Base-by-base conservation (phyloP, 1,140 invertebrate genomes). In the Triops longicaudatus region DNA sequence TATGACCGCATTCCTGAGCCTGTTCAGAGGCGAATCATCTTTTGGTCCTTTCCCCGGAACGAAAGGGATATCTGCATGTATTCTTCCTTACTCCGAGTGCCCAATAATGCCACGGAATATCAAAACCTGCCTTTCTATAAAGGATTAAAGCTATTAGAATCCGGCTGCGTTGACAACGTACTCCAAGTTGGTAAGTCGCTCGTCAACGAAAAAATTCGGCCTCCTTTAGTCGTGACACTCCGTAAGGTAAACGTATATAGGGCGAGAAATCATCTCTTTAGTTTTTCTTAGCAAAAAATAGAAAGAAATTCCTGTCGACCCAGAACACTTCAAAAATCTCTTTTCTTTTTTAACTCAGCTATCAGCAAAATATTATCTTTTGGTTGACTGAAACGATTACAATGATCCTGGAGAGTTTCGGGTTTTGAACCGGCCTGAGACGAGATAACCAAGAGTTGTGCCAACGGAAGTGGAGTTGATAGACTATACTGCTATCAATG, bases 61-160 rank as follows among this genome's bases (percentile, higher is more conserved):
- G 92, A 94, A 84, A 86, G 90, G 81, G 92, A 94, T 85, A 94
- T 94, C 83, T 92, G 91, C 84, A 94, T 94, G 91, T 94, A 95
- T 85, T 93, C 91, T 77, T 93, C 92, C 79, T 88, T 93, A 83
- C 44, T 63, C 14, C 9, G 44, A 63, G 44, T 63, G 44, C 44
- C 44, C 44, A 63, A 63, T 63, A 63, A 63, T 63, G 72, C 76
- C 44, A 78, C 75, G 63, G 91, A 93, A 84, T 89, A 89, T 82
- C 90, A 91, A 82, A 92, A 90, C 87, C 86, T 93, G 80, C 91
- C 92, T 81, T 94, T 94, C 86, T 91, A 92, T 86, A 90, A 91
- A 84, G 93, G 93, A 83, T 88, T 94, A 84, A 91, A 91, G 83
- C 87, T 94, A 80, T 87, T 93, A 78, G 91, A 94, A 83, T 87